Conservation (phyloP, 2,113 vertebrate species). For the Platysteira castanea region DNA sequence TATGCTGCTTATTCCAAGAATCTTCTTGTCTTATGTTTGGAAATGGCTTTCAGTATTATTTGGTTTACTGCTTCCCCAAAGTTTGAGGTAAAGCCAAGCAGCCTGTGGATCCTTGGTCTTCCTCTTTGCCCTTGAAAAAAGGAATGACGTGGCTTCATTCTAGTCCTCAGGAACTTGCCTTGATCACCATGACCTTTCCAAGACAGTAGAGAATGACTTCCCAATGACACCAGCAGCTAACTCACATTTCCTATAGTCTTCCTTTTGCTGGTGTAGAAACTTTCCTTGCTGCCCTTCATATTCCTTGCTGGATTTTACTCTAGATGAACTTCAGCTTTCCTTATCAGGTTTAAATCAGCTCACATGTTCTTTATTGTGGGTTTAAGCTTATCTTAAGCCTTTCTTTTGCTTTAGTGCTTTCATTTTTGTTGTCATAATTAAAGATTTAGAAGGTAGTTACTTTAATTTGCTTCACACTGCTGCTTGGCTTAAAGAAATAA, state of each 20-base stretch:
- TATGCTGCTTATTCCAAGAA: neutral
- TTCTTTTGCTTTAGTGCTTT: neutral
- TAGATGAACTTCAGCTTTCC: neutral
- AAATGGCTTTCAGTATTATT: neutral
- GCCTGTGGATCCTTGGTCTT: neutral
- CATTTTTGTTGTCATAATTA: neutral
- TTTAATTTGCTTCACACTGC: neutral
- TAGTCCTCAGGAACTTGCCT: neutral
- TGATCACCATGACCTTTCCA: neutral
- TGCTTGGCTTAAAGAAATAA: neutral
- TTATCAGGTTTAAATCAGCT: neutral
- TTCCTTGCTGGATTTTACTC: neutral
- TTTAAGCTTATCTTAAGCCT: neutral
- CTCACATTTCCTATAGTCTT: neutral
- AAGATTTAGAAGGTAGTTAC: neutral
- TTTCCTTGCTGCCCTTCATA: neutral
- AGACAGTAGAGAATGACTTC: neutral
- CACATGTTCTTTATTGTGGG: neutral
- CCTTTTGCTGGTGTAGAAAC: neutral
- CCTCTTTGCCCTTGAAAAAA: neutral
- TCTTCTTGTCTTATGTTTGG: neutral
- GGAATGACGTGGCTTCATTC: fast-evolving
- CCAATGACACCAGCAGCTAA: neutral
- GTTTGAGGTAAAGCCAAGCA: neutral
- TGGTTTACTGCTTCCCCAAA: neutral